A percentile compares a stretch with the other conserved stretches of the same genome.
Evolutionary conservation across 2,113 vertebrate species (phyloP).

Genomic region (Tenebrosternarchus preto): DNA sequence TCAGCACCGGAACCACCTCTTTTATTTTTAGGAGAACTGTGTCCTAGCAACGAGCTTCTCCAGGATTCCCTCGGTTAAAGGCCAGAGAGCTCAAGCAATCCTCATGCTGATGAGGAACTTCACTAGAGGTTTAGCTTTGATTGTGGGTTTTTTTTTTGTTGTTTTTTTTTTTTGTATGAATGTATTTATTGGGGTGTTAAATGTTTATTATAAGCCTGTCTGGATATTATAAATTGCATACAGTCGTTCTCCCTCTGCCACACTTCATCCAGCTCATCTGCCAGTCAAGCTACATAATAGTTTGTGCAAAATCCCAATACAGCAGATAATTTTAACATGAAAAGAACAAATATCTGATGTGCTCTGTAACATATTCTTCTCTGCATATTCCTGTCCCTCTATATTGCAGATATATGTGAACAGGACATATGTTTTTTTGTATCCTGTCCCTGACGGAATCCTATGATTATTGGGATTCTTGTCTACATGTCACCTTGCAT

Average conservation of each 20-base stretch:
- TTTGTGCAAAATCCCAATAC: neutral
- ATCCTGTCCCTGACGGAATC: neutral
- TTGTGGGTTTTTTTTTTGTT: too few species aligned
- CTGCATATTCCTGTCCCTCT: neutral
- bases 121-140: neutral
- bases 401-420: too few species aligned
- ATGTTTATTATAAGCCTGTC: too few species aligned
- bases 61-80: constrained; percentile 39
- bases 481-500: too few species aligned
- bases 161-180: too few species aligned
- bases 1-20: constrained; percentile 40
- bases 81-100: neutral
- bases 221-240: too few species aligned
- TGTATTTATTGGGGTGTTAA: too few species aligned
- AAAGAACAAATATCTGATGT: neutral
- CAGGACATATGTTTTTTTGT: neutral
- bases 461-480: neutral
- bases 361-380: too few species aligned
- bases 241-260: too few species aligned
- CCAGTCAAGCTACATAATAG: too few species aligned
- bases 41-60: constrained; percentile 62
- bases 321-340: neutral
- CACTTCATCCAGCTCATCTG: too few species aligned
- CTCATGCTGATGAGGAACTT: neutral
- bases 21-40: constrained; percentile 51